A percentile compares a stretch with the other conserved stretches of the same genome.
Evolutionary conservation across 2,888 invertebrate species (phyloP).

Genomic region (Lucinisca nassula): DNA sequence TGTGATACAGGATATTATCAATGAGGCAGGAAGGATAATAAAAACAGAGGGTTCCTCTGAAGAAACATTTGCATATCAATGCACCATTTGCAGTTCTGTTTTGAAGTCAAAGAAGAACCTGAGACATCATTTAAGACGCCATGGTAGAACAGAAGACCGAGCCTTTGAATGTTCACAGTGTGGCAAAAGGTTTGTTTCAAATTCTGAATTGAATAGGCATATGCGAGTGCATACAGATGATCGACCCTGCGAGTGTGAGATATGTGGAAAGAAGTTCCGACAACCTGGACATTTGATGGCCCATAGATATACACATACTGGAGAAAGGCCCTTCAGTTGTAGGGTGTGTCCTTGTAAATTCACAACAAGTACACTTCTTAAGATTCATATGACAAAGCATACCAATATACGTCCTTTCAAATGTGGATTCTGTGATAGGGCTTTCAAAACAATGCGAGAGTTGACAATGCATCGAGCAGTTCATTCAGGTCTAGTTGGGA

Average conservation of each 20-base stretch:
- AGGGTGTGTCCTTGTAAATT: neutral
- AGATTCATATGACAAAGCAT: neutral
- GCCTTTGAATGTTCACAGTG: conserved; percentile 37
- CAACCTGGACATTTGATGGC: conserved; percentile 58
- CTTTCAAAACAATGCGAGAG: neutral
- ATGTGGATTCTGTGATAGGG: neutral
- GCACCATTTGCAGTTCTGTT: neutral
- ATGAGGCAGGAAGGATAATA: neutral
- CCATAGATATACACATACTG: conserved; percentile 41
- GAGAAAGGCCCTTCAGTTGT: conserved; percentile 39
- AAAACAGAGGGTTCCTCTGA: neutral
- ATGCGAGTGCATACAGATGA: conserved; percentile 52
- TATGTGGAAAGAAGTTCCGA: conserved; percentile 51
- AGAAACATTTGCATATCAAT: neutral
- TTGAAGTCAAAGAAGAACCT: neutral
- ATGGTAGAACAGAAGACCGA: neutral
- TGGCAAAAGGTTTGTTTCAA: conserved; percentile 48
- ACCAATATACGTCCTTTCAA: neutral
- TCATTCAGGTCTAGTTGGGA: neutral
- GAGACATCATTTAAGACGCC: neutral
- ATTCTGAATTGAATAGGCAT: conserved; percentile 47
- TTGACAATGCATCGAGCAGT: neutral
- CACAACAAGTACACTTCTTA: neutral
- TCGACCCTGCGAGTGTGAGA: conserved; percentile 41
- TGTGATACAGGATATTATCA: neutral